Percentiles rank a stretch among this genome's conserved stretches.
Conservation (phyloP, 2,888 invertebrate genomes). For the Caenorhabditis sulstoni region DNA sequence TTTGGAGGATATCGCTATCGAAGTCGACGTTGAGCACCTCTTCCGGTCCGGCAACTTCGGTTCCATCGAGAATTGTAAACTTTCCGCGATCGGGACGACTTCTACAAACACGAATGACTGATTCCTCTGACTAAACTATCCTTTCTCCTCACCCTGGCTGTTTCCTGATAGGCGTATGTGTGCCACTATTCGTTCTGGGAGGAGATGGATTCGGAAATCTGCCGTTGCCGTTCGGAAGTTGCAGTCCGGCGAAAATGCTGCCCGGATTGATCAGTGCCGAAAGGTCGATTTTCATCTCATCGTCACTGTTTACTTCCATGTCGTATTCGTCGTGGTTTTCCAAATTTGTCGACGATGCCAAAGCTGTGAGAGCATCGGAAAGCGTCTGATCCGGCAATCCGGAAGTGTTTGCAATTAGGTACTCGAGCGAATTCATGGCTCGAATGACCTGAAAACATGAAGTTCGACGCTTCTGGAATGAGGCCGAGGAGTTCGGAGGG, state of each 20-base stretch:
- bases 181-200: conserved; percentile 42
- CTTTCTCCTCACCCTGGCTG: conserved; percentile 22
- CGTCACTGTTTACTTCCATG: conserved; percentile 55
- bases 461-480: background rate
- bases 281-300: conserved; percentile 58
- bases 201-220: conserved; percentile 47
- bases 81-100: conserved; percentile 67
- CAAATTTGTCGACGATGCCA: conserved; percentile 23
- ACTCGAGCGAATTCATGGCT: conserved; percentile 51
- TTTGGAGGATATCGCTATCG: conserved; percentile 58
- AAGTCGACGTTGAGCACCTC: conserved; percentile 63
- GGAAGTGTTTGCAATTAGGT: conserved; percentile 42
- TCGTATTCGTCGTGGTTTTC: conserved; percentile 48
- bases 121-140: background rate
- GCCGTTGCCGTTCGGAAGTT: conserved; percentile 37
- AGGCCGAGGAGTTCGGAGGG: background rate
- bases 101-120: conserved; percentile 1
- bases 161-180: conserved; percentile 46
- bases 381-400: conserved; percentile 18
- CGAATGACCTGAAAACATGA: conserved; percentile 24
- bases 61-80: conserved; percentile 67
- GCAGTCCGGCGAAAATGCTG: conserved; percentile 23
- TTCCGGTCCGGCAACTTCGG: conserved; percentile 60
- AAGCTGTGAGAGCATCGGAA: conserved; percentile 29
- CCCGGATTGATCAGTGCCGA: conserved; percentile 44